A percentile compares a stretch with the other conserved stretches of the same genome.
Evolutionary conservation across 2,797 vertebrate species (phyloP).

Genomic region (Austrolebias charrua): DNA sequence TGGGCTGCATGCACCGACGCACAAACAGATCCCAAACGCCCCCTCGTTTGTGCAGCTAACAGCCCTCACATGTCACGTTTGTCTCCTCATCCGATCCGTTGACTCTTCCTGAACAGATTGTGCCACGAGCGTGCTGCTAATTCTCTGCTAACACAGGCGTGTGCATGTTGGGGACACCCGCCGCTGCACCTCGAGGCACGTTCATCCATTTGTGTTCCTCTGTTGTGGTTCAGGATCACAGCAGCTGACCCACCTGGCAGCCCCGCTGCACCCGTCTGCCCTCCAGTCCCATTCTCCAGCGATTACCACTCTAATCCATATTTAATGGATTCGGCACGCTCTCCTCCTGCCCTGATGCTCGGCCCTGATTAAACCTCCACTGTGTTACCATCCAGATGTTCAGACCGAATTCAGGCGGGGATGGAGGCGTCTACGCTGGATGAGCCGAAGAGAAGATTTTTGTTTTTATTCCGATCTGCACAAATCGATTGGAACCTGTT

Average conservation of each 20-base stretch:
- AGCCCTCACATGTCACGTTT: constrained; percentile 23
- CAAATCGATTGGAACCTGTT: constrained; percentile 53
- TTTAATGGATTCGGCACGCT: constrained; percentile 65
- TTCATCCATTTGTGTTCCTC: neutral
- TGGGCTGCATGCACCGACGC: constrained; percentile 35
- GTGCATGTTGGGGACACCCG: constrained; percentile 12
- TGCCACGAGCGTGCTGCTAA: constrained; percentile 26
- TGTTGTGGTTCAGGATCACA: constrained; percentile 35
- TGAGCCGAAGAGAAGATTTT: constrained; percentile 15
- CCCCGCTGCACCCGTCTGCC: constrained; percentile 38
- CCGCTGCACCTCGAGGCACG: constrained; percentile 12
- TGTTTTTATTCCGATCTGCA: constrained; percentile 26
- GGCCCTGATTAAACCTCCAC: constrained; percentile 67
- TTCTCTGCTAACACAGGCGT: constrained; percentile 8
- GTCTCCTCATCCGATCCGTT: constrained; percentile 16
- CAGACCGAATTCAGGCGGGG: constrained; percentile 27
- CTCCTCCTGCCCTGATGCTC: constrained; percentile 47
- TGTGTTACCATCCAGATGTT: constrained; percentile 65
- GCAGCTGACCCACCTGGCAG: constrained; percentile 49
- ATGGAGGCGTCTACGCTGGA: constrained; percentile 26
- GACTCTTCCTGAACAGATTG: constrained; percentile 51
- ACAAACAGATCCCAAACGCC: constrained; percentile 54
- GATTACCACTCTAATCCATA: constrained; percentile 79
- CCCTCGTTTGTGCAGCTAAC: constrained; percentile 28
- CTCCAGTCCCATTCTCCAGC: constrained; percentile 54